A percentile compares a stretch with the other conserved stretches of the same genome.
Conservation (phyloP, 53 echinoderm and acorn worm genomes). For the Echinarachnius parma region DNA sequence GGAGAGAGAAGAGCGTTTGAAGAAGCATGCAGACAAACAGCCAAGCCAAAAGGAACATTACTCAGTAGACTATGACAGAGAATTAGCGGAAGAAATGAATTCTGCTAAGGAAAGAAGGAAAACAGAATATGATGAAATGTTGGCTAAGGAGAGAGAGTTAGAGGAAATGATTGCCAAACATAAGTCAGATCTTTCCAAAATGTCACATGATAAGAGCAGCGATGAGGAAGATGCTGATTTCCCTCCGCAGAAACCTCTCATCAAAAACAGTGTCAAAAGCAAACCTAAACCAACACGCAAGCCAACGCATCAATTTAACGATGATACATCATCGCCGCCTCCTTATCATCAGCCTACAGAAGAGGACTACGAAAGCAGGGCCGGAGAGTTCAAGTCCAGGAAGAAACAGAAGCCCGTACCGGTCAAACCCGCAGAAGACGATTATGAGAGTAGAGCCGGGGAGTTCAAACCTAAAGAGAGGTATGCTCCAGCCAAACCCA, state of each 20-base stretch:
- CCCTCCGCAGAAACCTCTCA: background rate
- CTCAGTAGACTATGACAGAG: conserved; percentile 31
- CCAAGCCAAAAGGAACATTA: conserved; percentile 10
- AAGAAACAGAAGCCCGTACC: background rate
- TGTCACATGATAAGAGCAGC: conserved; percentile 31
- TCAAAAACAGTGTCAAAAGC: conserved; percentile 4
- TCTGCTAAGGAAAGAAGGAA: conserved; percentile 50
- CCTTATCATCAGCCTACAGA: background rate
- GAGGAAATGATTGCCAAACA: conserved; percentile 69
- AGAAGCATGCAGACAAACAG: conserved; percentile 48
- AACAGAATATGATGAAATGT: conserved; percentile 66
- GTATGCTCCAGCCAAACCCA: conserved; percentile 43
- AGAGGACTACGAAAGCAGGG: conserved; percentile 41
- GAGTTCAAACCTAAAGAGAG: conserved; percentile 28
- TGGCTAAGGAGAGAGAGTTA: conserved; percentile 62
- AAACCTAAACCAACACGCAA: conserved; percentile 8
- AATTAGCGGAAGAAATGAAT: conserved; percentile 9
- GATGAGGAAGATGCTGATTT: conserved; percentile 23
- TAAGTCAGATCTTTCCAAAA: conserved; percentile 50
- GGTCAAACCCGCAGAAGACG: conserved; percentile 6
- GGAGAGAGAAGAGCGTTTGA: conserved; percentile 62
- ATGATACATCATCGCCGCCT: background rate
- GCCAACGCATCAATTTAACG: background rate
- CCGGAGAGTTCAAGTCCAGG: conserved; percentile 30
- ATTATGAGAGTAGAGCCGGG: conserved; percentile 38